Base-by-base conservation (phyloP, 2,113 vertebrate species). In the Eptatretus burgeri region DNA sequence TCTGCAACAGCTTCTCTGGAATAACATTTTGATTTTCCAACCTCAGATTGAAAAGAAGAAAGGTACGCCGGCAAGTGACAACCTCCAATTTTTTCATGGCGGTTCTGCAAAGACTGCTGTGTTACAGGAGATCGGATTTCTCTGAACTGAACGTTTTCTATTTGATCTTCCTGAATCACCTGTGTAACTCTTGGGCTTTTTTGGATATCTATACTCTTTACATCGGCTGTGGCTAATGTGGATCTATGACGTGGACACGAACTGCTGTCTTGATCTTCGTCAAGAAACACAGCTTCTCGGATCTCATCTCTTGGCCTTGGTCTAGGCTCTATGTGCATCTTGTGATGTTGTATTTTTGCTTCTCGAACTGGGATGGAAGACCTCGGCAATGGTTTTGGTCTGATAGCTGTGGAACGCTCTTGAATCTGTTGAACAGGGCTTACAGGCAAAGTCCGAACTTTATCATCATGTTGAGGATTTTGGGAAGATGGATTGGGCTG, bases 361-460 rank as follows among this genome's bases (percentile, higher is more conserved):
- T 60, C 56, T 11, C 56, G 56, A 20, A 60, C 56, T n/a, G 56
- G 56, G 56, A 60, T 60, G 13, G 56, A 60, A 60, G 56, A 60
- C 56, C 56, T 9, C 56, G 56, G 56, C n/a, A 60, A 60, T n/a
- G 20, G n/a, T 20, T 20, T 60, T n/a, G 56, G 56, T 20, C 20
- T 60, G n/a, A 60, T 20, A 41, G 27, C 3, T 41, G 27, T 41
- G 27, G 3, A 5, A 5, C 3, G 27, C 27, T 41, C 27, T 41
- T 41, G 27, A 41, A 41, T 41, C 27, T 41, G 27, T 7, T 7
- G 27, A 41, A 7, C 27, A 41, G 27, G 27, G 27, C 27, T 41
- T 41, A 41, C 7, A 41, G 27, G 27, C 7, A 41, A 41, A 41
- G 27, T 41, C 27, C 27, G 27, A 41, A 41, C 27, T 7, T 41